Conservation (phyloP, 2,113 vertebrate genomes). For the Tenebrosternarchus preto region DNA sequence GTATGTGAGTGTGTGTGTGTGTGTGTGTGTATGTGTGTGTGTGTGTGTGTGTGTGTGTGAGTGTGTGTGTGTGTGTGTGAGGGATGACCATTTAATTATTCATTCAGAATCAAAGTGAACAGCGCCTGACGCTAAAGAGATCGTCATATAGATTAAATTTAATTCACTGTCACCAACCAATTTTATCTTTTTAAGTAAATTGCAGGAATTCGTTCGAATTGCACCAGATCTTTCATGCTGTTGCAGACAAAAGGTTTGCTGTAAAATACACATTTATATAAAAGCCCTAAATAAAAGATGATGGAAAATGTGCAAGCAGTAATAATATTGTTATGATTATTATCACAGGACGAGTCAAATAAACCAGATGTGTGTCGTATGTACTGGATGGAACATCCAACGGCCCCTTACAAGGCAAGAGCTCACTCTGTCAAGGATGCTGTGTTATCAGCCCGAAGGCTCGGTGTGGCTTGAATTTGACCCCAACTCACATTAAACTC, state of each 20-base stretch:
- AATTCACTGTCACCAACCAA: conserved; percentile 10
- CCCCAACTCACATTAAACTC: neutral
- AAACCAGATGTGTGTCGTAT: neutral
- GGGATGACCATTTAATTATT: conserved; percentile 33
- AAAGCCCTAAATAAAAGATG: neutral
- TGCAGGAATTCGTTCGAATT: neutral
- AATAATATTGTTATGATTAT: too few species aligned
- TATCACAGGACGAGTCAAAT: neutral
- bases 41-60: neutral
- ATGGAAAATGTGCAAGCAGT: neutral
- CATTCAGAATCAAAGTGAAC: conserved; percentile 24
- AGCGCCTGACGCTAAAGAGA: conserved; percentile 14
- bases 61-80: neutral
- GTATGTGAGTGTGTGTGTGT: neutral
- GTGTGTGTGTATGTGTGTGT: neutral
- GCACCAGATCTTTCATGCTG: neutral
- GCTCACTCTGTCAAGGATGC: neutral
- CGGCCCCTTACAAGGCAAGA: neutral
- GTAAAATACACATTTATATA: neutral
- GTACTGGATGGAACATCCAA: neutral
- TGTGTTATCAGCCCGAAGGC: neutral
- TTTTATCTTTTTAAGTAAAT: neutral
- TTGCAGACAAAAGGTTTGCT: neutral
- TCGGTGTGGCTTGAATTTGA: neutral
- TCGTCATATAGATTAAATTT: neutral